Conservation (phyloP, 2,888 invertebrate genomes). For the Meiosimyza platycephala region DNA sequence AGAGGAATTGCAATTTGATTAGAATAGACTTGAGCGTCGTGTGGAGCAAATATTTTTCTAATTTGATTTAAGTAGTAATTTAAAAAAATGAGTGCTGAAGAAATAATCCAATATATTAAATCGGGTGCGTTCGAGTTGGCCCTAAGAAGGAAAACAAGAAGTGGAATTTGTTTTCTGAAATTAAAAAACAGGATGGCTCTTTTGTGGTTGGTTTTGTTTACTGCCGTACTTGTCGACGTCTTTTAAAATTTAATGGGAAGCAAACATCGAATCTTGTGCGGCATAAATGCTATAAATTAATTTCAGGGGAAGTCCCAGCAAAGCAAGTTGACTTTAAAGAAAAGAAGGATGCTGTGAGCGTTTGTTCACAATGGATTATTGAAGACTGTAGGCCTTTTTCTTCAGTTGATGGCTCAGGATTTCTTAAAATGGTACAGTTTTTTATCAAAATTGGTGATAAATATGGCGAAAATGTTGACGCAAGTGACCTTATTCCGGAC, state of each 20-base stretch:
- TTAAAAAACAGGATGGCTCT: conserved; percentile 17
- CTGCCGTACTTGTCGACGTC: conserved; percentile 8
- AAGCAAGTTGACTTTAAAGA: not conserved
- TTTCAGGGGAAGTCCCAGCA: not conserved
- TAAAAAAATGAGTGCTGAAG: too few relatives aligned
- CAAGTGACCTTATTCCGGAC: not conserved
- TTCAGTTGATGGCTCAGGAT: not conserved
- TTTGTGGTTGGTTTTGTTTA: conserved; percentile 17
- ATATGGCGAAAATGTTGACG: conserved; percentile 11
- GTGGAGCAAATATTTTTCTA: too few relatives aligned
- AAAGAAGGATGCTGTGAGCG: not conserved
- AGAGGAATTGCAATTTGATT: too few relatives aligned
- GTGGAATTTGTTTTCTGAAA: conserved; percentile 19
- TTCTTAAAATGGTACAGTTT: not conserved
- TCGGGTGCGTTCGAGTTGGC: conserved; percentile 30
- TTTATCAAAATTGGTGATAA: not conserved
- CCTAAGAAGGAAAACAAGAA: conserved; percentile 16
- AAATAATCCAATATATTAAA: conserved; percentile 18
- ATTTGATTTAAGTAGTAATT: too few relatives aligned
- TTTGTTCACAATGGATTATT: not conserved
- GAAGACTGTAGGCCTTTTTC: not conserved
- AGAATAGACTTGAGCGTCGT: too few relatives aligned
- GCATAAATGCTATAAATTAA: conserved; percentile 16
- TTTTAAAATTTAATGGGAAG: conserved; percentile 27
- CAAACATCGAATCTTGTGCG: conserved; percentile 32